Evolutionary conservation across 1,140 invertebrate genomes (phyloP).

Genomic region (Tetragonula clypearis): DNA sequence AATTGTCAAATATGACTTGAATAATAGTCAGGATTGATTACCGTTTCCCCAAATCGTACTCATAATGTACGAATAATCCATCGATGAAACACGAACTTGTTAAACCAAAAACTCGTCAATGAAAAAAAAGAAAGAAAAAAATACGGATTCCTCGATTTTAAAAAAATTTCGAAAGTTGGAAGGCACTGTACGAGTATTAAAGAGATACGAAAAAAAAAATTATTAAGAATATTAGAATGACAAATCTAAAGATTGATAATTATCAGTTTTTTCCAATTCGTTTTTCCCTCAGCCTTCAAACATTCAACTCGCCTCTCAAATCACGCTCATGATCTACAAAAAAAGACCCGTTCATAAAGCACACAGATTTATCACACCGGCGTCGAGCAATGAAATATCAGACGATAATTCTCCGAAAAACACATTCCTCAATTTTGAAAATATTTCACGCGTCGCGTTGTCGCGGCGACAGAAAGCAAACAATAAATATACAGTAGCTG

Average conservation of each 20-base stretch:
- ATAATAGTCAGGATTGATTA: too few species aligned
- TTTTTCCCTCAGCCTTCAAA: background rate
- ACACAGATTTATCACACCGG: background rate
- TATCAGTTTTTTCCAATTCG: background rate
- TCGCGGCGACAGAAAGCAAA: too few species aligned
- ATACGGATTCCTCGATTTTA: too few species aligned
- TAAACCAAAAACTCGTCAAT: too few species aligned
- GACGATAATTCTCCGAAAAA: background rate
- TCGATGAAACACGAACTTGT: too few species aligned
- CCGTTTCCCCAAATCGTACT: too few species aligned
- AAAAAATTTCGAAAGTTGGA: too few species aligned
- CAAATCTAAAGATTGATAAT: background rate
- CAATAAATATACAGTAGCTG: too few species aligned
- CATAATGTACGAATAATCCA: too few species aligned
- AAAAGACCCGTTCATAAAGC: background rate
- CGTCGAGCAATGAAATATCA: background rate
- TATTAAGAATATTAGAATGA: background rate
- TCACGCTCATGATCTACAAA: background rate
- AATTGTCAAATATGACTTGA: too few species aligned
- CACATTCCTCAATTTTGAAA: background rate
- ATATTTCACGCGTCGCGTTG: background rate
- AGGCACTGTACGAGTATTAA: background rate
- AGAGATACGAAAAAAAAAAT: background rate
- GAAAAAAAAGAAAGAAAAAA: too few species aligned
- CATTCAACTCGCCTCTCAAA: background rate